Evolutionary conservation across 2,888 invertebrate species (phyloP).

Genomic region (Philereme vetulata): DNA sequence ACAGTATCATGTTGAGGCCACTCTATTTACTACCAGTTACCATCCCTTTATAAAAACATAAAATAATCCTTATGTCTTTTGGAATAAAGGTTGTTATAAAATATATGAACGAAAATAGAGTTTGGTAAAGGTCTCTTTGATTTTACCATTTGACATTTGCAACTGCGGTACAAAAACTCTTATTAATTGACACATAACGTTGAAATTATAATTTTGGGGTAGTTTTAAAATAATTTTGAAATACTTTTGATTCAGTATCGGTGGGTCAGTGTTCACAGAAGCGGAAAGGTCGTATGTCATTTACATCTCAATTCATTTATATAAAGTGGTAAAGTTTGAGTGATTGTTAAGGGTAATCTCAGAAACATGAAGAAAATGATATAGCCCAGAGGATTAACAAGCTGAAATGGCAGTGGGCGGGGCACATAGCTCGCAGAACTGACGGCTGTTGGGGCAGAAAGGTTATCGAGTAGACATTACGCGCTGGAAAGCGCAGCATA

Average conservation of each 20-base stretch:
- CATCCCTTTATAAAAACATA: background rate
- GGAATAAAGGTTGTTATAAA: background rate
- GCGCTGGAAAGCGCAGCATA: too few relatives aligned
- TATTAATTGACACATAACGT: background rate
- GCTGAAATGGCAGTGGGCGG: too few relatives aligned
- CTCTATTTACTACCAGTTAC: background rate
- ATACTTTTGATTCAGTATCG: background rate
- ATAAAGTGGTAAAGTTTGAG: too few relatives aligned
- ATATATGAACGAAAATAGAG: background rate
- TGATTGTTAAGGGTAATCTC: too few relatives aligned
- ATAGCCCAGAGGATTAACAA: too few relatives aligned
- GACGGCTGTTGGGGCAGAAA: too few relatives aligned
- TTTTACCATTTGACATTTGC: background rate
- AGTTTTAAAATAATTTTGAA: background rate
- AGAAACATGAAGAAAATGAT: too few relatives aligned
- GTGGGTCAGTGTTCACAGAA: background rate
- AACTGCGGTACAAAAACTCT: background rate
- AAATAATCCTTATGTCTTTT: background rate
- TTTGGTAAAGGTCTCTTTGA: background rate
- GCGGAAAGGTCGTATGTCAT: background rate
- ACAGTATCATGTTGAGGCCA: conserved; percentile 1
- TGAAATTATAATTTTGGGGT: background rate
- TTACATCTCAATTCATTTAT: too few relatives aligned
- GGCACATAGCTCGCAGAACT: too few relatives aligned
- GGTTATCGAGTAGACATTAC: too few relatives aligned